A percentile compares a stretch with the other conserved stretches of the same genome.
Conservation (phyloP, 2,113 vertebrate genomes). For the Erythrocercus mccallii region DNA sequence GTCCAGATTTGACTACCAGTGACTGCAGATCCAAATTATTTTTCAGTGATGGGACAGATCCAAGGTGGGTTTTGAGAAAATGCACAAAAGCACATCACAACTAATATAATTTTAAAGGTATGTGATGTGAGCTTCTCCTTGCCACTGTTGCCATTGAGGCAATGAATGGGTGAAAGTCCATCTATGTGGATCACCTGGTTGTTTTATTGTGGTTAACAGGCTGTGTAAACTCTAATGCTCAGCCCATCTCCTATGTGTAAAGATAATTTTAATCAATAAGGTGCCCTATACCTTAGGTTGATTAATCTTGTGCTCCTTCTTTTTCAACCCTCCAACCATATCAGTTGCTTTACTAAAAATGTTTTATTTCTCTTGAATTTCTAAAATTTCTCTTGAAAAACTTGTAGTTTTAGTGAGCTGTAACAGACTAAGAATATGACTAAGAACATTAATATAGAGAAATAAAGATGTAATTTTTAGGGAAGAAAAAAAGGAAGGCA, state of each 20-base stretch:
- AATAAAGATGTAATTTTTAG: background rate
- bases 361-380: background rate
- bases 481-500: background rate
- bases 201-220: background rate
- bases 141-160: background rate
- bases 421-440: background rate
- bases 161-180: background rate
- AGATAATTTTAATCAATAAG: background rate
- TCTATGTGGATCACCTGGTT: background rate
- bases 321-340: background rate
- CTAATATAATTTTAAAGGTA: background rate
- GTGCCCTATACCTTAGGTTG: background rate
- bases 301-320: background rate
- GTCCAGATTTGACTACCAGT: background rate
- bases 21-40: background rate
- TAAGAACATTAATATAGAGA: background rate
- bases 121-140: background rate
- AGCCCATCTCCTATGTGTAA: background rate
- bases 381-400: background rate
- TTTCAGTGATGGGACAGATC: background rate
- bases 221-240: background rate
- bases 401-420: background rate
- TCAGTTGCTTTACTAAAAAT: background rate
- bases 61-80: background rate
- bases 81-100: background rate